These are phyloP conservation scores for Ginglymostoma cirratum DNA, from an alignment of 2,113 vertebrate genomes.

Conservation along the genomic window DNA sequence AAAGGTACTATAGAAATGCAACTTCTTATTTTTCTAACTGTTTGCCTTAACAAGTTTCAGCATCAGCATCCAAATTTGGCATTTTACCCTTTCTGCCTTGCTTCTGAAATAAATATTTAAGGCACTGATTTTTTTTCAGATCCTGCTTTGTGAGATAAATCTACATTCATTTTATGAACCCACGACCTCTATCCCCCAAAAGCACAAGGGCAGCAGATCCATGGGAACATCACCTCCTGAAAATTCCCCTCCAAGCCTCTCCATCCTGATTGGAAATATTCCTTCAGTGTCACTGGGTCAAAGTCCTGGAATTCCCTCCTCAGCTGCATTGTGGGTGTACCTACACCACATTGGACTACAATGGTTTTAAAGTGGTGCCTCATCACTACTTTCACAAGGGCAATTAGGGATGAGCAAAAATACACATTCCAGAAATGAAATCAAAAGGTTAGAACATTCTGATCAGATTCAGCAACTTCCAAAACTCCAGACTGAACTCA, in stretches of 20 bases:
- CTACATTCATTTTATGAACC: too few relatives aligned
- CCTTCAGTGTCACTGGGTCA: neutral
- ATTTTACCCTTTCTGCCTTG: too few relatives aligned
- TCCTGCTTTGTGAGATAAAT: too few relatives aligned
- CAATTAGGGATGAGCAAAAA: neutral
- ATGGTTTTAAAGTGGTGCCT: neutral
- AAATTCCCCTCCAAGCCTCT: too few relatives aligned
- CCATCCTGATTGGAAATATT: too few relatives aligned
- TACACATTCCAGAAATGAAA: neutral
- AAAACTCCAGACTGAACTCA: neutral
- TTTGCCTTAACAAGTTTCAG: neutral
- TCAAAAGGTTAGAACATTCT: neutral
- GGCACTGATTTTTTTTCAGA: too few relatives aligned
- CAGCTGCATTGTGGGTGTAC: too few relatives aligned
- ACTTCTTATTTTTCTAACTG: neutral
- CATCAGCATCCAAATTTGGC: too few relatives aligned
- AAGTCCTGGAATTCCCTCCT: neutral
- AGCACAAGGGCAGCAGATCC: too few relatives aligned
- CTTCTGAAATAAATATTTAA: too few relatives aligned
- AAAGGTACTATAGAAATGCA: neutral
- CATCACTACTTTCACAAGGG: neutral
- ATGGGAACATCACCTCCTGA: too few relatives aligned
- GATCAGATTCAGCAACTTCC: conserved; percentile 2
- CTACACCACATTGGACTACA: neutral
- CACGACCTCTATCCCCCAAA: too few relatives aligned